Evolutionary conservation across 2,797 vertebrate genomes (phyloP).

Genomic region (Poeciliopsis turneri): DNA sequence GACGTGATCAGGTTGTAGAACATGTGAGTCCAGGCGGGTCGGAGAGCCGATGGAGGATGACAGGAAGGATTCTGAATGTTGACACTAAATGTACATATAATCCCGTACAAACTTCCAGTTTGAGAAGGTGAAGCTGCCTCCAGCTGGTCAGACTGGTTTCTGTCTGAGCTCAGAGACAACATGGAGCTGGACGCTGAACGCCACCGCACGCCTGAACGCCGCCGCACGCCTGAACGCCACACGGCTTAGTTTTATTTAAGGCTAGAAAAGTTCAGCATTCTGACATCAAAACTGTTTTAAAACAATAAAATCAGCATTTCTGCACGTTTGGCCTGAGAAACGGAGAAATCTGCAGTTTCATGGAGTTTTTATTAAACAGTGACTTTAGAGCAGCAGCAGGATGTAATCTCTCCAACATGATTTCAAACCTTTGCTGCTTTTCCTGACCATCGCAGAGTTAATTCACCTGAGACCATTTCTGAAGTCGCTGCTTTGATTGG

Average conservation of each 20-base stretch:
- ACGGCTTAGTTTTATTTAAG: not conserved
- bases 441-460: slow-evolving; percentile 4
- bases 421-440: slow-evolving; percentile 40
- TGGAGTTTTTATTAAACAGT: too few species aligned
- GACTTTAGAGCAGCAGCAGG: too few species aligned
- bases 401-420: not conserved
- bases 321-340: not conserved
- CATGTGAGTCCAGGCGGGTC: not conserved
- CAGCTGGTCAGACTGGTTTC: slow-evolving; percentile 71
- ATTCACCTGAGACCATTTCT: slow-evolving; percentile 16
- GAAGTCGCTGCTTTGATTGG: slow-evolving; percentile 16
- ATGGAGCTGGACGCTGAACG: not conserved
- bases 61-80: slow-evolving; percentile 25
- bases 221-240: too few species aligned
- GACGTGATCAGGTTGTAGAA: slow-evolving; percentile 7
- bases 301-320: not conserved
- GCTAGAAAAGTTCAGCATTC: not conserved
- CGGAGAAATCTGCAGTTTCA: not conserved
- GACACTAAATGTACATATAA: slow-evolving; percentile 36
- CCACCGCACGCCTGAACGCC: not conserved
- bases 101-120: slow-evolving; percentile 29
- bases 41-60: not conserved
- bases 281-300: not conserved
- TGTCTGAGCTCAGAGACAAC: slow-evolving; percentile 11
- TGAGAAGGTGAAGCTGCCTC: slow-evolving; percentile 35